Percentiles rank a stretch among this genome's conserved stretches.
These are phyloP conservation scores for Poeciliopsis retropinna DNA, from an alignment of 2,113 vertebrate genomes.

Conservation along the genomic window DNA sequence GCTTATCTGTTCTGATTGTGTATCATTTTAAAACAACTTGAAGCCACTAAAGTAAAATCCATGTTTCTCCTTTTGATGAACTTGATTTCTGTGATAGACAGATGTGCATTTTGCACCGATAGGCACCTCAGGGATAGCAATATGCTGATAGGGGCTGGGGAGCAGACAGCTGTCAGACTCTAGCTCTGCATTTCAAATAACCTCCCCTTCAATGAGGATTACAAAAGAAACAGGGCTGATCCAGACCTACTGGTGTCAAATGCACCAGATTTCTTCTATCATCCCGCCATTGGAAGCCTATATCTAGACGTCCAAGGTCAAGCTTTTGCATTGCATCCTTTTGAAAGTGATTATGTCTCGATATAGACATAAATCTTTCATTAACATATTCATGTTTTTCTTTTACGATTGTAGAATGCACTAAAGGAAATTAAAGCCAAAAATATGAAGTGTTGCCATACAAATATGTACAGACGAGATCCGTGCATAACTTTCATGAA, in stretches of 20 bases:
- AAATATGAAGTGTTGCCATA: background rate
- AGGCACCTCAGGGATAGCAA: conserved; percentile 47
- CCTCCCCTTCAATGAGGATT: conserved; percentile 56
- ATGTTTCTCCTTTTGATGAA: conserved; percentile 39
- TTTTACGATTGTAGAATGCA: background rate
- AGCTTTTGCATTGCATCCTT: background rate
- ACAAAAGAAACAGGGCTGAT: conserved; percentile 28
- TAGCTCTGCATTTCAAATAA: conserved; percentile 56
- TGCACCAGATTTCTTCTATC: background rate
- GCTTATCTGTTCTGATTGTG: conserved; percentile 4
- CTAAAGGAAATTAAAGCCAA: background rate
- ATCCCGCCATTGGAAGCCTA: background rate
- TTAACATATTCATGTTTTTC: background rate
- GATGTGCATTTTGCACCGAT: conserved; percentile 59
- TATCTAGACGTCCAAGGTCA: background rate
- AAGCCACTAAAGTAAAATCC: conserved; percentile 7
- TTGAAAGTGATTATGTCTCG: background rate
- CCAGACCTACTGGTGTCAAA: conserved; percentile 27
- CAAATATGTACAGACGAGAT: no score
- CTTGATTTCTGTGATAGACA: conserved; percentile 60
- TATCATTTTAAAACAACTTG: conserved; percentile 33
- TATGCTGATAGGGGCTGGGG: conserved; percentile 37
- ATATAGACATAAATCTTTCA: background rate
- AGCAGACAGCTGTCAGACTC: conserved; percentile 67
- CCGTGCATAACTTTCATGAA: no score